A percentile compares a stretch with the other conserved stretches of the same genome.
These are phyloP conservation scores for Diarsia brunnea DNA, from an alignment of 2,888 invertebrate genomes.

Conservation along the genomic window DNA sequence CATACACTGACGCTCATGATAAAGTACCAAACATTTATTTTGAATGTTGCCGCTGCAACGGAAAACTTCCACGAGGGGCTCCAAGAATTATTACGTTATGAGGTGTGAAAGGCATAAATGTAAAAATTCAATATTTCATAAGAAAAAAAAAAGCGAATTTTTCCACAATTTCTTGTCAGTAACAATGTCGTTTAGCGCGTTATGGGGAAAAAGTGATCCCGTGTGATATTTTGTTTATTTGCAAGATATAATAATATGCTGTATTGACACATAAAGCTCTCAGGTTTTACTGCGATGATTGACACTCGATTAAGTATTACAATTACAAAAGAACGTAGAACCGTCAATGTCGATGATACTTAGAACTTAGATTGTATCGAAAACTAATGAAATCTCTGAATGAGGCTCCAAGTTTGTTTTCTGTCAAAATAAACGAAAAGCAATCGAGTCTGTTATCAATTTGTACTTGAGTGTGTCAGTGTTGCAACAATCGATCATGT, in stretches of 20 bases:
- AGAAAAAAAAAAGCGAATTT: constrained; percentile 83
- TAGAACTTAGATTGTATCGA: constrained; percentile 13
- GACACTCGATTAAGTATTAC: constrained; percentile 19
- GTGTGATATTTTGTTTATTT: constrained; percentile 57
- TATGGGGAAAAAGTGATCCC: constrained; percentile 61
- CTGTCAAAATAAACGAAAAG: constrained; percentile 55
- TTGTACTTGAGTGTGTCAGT: constrained; percentile 64
- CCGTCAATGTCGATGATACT: constrained; percentile 14
- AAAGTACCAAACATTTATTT: constrained; percentile 90
- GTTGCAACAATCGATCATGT: constrained; percentile 86
- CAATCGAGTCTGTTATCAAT: constrained; percentile 64
- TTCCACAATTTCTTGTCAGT: constrained; percentile 80
- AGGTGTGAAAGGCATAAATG: constrained; percentile 90
- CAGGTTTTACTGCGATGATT: constrained; percentile 19
- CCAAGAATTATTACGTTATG: constrained; percentile 90
- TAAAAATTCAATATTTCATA: constrained; percentile 90
- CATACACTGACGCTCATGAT: constrained; percentile 81
- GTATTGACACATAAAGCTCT: constrained; percentile 11
- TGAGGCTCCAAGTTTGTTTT: constrained; percentile 26
- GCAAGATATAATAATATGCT: constrained; percentile 52
- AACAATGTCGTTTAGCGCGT: constrained; percentile 79
- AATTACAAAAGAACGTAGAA: constrained; percentile 4
- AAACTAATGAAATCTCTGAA: constrained; percentile 20
- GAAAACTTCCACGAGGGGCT: constrained; percentile 86
- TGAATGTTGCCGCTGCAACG: constrained; percentile 87